Base-by-base conservation (phyloP, 23 tunicate species). In the Phallusia fumigata region DNA sequence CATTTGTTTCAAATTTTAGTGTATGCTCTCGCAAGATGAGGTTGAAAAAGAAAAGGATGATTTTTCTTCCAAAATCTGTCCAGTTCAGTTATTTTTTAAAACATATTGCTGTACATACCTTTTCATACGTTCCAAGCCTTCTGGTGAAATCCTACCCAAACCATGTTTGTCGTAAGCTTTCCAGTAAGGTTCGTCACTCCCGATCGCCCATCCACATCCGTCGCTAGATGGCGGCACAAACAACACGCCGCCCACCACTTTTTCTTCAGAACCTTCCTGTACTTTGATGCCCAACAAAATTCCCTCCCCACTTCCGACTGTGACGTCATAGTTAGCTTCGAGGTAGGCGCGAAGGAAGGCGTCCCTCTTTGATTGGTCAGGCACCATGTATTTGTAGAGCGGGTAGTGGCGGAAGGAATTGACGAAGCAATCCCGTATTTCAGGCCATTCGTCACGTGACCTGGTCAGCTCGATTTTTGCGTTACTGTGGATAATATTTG, bases 311-410 rank as follows among this genome's bases (percentile, higher is more conserved):
- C 84, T 81, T 40, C 80, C 86, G 0, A 88, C 91, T n/a, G 88
- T 84, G 24, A 85, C 93, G 73, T 88, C 92, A 78, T 88, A 93
- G 69, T 88, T 88, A 26, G 97, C 97, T 31, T 93, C 97, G 50
- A 93, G 80, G 51, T 87, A 93, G 32, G 86, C 87, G 72, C 97
- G 86, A 47, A 93, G 83, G 80, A 93, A 93, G 24, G 76, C 93
- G 32, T 85, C 84, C 33, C 97, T 52, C 52, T 88, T 93, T 11
- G 76, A 8, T 30, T 22, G 49, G 58, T 93, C 86, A 35, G 97
- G 97, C 13, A 93, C 87, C 80, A 93, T 73, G 89, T 93, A 88
- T 47, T 80, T 76, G 86, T 85, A 93, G 24, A 93, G 89, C 32
- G 97, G 97, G 76, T 93, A 93, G 33, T 73, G 80, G 40, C 33